A percentile compares a stretch with the other conserved stretches of the same genome.
Evolutionary conservation across 92 coral and sea anemone species (phyloP).

Genomic region (Parazoanthus atlanticus): DNA sequence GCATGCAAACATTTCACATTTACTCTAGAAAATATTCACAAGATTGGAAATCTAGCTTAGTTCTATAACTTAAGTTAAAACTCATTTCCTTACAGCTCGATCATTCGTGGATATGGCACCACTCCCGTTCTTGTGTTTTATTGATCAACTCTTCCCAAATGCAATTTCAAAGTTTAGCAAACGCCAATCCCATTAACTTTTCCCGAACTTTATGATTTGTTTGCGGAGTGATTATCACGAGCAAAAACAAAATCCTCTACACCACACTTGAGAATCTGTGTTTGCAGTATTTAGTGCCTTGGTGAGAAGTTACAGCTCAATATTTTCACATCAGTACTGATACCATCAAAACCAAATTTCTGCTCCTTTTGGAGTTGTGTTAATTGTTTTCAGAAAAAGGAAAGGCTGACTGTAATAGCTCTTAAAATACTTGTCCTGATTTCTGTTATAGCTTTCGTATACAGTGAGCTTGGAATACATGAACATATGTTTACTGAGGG

Average conservation of each 20-base stretch:
- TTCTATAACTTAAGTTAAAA: too few species aligned
- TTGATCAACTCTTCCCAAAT: background rate
- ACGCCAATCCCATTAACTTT: slow-evolving; percentile 2
- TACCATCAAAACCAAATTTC: background rate
- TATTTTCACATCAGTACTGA: background rate
- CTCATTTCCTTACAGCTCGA: background rate
- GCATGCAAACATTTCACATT: too few species aligned
- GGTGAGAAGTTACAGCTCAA: background rate
- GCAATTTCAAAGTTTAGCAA: background rate
- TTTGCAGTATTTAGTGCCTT: background rate
- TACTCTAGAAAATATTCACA: too few species aligned
- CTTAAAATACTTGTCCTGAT: background rate
- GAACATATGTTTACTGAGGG: slow-evolving; percentile 3
- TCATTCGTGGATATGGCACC: background rate
- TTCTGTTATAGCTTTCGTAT: background rate
- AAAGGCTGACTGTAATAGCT: background rate
- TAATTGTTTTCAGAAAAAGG: background rate
- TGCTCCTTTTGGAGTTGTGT: background rate
- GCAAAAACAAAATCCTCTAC: background rate
- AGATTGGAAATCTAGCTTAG: too few species aligned
- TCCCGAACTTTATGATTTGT: slow-evolving; percentile 24
- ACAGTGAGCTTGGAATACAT: background rate
- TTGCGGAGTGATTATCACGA: background rate
- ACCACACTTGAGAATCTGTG: background rate
- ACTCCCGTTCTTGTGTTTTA: background rate